These are phyloP conservation scores for Drosophila pectinifera DNA, from an alignment of 1,140 invertebrate genomes.

Conservation along the genomic window DNA sequence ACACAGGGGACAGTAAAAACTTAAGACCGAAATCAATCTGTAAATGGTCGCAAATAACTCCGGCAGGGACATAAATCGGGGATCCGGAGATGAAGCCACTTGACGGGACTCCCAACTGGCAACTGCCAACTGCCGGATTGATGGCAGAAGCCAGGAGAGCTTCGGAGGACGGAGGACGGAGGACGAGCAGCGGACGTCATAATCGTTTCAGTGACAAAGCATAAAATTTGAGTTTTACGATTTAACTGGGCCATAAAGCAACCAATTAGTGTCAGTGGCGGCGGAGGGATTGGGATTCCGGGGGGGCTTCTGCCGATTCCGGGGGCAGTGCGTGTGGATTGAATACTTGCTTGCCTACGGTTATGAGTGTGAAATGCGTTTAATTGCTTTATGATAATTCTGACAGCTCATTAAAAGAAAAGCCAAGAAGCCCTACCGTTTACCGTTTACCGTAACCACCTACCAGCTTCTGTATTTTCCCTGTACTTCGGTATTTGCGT, in stretches of 20 bases:
- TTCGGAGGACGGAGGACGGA: conserved; percentile 7
- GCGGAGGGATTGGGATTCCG: conserved; percentile 1
- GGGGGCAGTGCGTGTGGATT: conserved; percentile 47
- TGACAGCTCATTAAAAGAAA: conserved; percentile 74
- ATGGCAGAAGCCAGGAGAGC: not conserved
- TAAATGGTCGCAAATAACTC: conserved; percentile 70
- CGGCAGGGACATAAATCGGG: conserved; percentile 70
- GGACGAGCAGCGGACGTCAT: conserved; percentile 69
- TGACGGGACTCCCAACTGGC: conserved; percentile 45
- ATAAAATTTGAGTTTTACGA: conserved; percentile 84
- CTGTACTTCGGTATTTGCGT: conserved; percentile 24
- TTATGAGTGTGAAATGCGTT: conserved; percentile 69
- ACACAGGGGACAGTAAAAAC: conserved; percentile 30
- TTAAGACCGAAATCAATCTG: conserved; percentile 76
- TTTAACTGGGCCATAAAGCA: conserved; percentile 82
- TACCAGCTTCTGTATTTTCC: conserved; percentile 22
- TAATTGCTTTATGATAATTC: conserved; percentile 83
- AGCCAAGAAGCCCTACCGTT: conserved; percentile 27
- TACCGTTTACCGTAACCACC: conserved; percentile 12
- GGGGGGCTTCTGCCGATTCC: conserved; percentile 2
- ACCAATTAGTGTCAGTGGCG: conserved; percentile 82
- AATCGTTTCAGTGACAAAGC: conserved; percentile 83
- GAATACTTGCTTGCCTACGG: conserved; percentile 47
- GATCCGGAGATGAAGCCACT: conserved; percentile 49
- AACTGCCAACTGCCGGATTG: conserved; percentile 21